Evolutionary conservation across 1,140 invertebrate genomes (phyloP), one percentile per base, ranked within the genome.

Genomic region (Cydia amplana): DNA sequence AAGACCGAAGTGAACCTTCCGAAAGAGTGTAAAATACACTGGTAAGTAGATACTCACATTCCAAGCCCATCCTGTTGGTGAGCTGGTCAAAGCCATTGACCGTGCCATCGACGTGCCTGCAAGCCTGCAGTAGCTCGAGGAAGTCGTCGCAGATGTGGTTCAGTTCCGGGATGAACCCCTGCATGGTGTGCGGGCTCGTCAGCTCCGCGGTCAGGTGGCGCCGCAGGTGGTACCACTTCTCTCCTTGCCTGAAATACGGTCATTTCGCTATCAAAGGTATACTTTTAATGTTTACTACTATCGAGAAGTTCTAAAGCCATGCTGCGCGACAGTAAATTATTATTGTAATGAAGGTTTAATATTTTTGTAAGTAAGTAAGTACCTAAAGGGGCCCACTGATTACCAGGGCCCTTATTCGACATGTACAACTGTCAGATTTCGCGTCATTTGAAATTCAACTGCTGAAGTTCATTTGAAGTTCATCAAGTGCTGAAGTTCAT

Each of bases 111-210:
- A 88, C 78, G 74, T 94, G 87, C 65, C 95, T 91, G 75, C 94
- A 93, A 20, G 90, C 87, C 12, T 94, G 87, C 75, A 97, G 91
- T 20, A 97, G 85, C 25, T 94, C 92, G 14, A 97, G 94, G 84
- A 98, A 97, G 88, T 98, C 97, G 79, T 97, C 96, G 23, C 95
- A 95, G 23, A 98, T 96, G 65, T 91, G 92, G 84, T 97, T 96
- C 28, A 97, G 90, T 73, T 96, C 95, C 0, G 97, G 96, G 75
- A 97, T 93, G 85, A 97, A 98, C 74, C 95, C 93, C 76, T 95
- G 93, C 82, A 98, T 95, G 0, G 96, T 97, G 79, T 95, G 94
- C 0, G 95, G 95, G 77, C 96, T 96, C 18, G 96, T 97, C 79
- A 98, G 93, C 82, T 96, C 95, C 2, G 96, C 94, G 4, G 97